Base-by-base conservation (phyloP, 1,140 invertebrate species). In the Plutomurus gul region DNA sequence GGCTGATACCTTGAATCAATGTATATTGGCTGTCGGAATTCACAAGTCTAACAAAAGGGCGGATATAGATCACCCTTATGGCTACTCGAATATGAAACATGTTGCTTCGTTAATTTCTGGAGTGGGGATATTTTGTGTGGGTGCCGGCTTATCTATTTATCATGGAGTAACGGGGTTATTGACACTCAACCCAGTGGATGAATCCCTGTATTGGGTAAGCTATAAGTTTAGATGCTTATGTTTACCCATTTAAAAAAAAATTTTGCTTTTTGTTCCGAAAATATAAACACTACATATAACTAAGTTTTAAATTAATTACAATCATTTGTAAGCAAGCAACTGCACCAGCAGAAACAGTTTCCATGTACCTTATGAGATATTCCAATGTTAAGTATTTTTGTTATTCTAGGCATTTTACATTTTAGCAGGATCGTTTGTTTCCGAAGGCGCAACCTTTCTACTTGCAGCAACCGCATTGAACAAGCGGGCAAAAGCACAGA, bases 51-150 rank as follows among this genome's bases (percentile, higher is more conserved):
- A 77, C 20, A 82, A 94, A 92, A 91, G 91, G 87, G 92, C 95
- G 80, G 91, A 95, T 89, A 88, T 92, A 1, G 91, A 94, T 86
- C 95, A 96, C 88, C 96, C 95, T 0, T 98, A 99, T 87, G 97
- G 97, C 3, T 99, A 97, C 86, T 93, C 93, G 60, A 97, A 97
- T 84, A 97, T 99, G 94, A 92, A 95, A 84, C 97, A 99, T 87
- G 96, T 99, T 4, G 94, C 97, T 0, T 98, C 97, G 0, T 88
- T 99, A 5, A 98, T 99, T 85, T 98, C 96, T 37, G 98, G 97
- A 1, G 97, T 99, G 13, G 97, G 97, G 40, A 99, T 99, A 84
- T 98, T 99, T 85, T 99, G 95, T 86, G 93, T 99, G n/a, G 97
- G 98, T 49, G 93, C 96, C 79, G 97, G 97, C 13, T 87, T 99